Percentiles rank a stretch among this genome's conserved stretches.
Evolutionary conservation across 2,113 vertebrate genomes (phyloP).

Genomic region (Ceyx margarethae): DNA sequence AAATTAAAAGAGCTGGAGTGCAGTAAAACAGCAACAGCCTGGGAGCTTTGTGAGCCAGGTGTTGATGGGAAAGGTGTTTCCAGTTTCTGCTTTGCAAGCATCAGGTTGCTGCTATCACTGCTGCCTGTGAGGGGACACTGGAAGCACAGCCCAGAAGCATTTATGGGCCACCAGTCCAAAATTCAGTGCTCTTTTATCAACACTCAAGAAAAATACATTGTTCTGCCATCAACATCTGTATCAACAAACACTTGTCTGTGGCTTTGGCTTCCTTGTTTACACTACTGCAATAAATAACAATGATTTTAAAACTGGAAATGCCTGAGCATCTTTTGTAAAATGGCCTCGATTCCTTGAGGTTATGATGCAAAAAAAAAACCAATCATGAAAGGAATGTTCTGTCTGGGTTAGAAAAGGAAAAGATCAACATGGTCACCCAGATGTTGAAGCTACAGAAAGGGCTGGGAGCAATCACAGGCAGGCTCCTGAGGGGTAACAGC

Average conservation of each 20-base stretch:
- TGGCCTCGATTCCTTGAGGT: background rate
- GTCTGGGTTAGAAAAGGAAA: background rate
- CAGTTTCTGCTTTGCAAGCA: background rate
- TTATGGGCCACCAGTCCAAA: background rate
- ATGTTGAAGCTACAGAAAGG: background rate
- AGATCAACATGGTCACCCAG: background rate
- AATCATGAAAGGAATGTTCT: background rate
- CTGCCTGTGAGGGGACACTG: background rate
- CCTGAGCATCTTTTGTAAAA: background rate
- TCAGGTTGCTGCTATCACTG: background rate
- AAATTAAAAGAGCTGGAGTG: background rate
- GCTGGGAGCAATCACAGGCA: background rate
- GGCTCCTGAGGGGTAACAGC: background rate
- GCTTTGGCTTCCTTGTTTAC: constrained; percentile 22
- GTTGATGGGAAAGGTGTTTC: background rate
- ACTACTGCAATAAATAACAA: background rate
- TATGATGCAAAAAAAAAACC: background rate
- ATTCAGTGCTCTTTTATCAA: background rate
- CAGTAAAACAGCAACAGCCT: background rate
- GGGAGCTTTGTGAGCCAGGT: background rate
- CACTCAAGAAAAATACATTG: background rate
- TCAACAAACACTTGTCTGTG: background rate
- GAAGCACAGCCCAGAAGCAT: background rate
- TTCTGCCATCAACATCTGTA: background rate
- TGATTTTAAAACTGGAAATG: background rate